Percentiles rank a stretch among this genome's conserved stretches.
phyloP scores from a whole-genome alignment of 2,888 invertebrate species.

The Drosophila mimetica region DNA sequence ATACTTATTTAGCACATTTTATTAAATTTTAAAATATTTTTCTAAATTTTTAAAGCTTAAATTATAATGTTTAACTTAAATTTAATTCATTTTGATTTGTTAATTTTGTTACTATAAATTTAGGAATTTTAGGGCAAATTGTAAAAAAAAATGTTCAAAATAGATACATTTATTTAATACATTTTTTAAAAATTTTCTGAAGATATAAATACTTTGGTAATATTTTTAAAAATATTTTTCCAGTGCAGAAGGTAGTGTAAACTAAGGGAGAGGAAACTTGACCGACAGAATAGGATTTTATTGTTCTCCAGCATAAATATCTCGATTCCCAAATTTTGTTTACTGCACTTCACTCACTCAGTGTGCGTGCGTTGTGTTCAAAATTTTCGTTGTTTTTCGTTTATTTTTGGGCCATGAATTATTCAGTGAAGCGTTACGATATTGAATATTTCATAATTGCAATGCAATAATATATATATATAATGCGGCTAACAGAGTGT shows the following conservation, averaged over 20 bases:
- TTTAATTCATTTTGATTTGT: no score
- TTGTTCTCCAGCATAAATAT: conserved; percentile 21
- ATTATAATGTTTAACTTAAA: no score
- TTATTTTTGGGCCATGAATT: conserved; percentile 56
- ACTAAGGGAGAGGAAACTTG: conserved; percentile 7
- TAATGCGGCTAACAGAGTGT: conserved; percentile 12
- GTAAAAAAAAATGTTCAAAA: no score
- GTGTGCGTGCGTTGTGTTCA: conserved; percentile 7
- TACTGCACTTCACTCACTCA: conserved; percentile 34
- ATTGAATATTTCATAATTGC: conserved; percentile 51
- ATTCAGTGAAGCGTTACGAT: conserved; percentile 43
- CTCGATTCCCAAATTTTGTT: conserved; percentile 24
- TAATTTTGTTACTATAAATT: no score
- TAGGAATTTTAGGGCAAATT: no score
- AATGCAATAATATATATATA: conserved; percentile 45
- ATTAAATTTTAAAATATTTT: no score
- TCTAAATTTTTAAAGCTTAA: no score
- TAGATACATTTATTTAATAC: no score
- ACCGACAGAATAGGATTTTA: conserved; percentile 9
- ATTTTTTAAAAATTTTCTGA: no score
- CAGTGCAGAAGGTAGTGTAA: background rate
- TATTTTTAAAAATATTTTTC: no score
- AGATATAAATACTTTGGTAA: no score
- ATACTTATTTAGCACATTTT: no score
- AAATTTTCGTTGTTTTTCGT: conserved; percentile 29